Percentiles rank a stretch among this genome's conserved stretches.
Conservation (phyloP, 2,888 invertebrate species). For the Brachypalpus laphriformis region DNA sequence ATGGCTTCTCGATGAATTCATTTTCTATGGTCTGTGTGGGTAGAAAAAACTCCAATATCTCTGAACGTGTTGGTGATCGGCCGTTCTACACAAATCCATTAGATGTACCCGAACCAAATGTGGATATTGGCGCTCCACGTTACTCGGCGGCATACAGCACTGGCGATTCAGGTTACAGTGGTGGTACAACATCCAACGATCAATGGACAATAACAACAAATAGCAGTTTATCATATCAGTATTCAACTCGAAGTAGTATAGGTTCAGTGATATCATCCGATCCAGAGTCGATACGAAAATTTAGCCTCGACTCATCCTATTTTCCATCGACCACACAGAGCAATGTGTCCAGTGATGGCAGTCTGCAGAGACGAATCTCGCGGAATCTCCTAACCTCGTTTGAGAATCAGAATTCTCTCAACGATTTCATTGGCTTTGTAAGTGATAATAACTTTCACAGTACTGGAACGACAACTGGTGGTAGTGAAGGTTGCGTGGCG, state of each 20-base stretch:
- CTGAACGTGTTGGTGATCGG: conserved; percentile 72
- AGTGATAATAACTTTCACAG: conserved; percentile 78
- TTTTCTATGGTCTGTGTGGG: conserved; percentile 80
- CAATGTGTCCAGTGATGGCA: conserved; percentile 84
- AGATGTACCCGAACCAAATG: conserved; percentile 79
- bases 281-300: conserved; percentile 79
- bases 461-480: conserved; percentile 67
- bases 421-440: conserved; percentile 82
- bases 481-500: conserved; percentile 79
- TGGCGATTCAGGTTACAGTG: conserved; percentile 81
- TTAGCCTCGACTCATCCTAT: conserved; percentile 81
- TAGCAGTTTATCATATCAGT: conserved; percentile 79
- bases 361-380: conserved; percentile 85
- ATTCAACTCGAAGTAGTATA: conserved; percentile 82
- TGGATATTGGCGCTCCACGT: conserved; percentile 75
- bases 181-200: conserved; percentile 78
- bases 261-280: conserved; percentile 82
- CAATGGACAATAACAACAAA: conserved; percentile 78
- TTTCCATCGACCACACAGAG: conserved; percentile 79
- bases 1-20: conserved; percentile 82
- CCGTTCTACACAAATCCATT: conserved; percentile 78
- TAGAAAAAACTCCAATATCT: conserved; percentile 78
- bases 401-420: conserved; percentile 81
- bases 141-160: conserved; percentile 80
- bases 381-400: conserved; percentile 84